These are phyloP conservation scores for Caenorhabditis parvicauda DNA, from an alignment of 2,888 invertebrate genomes.

Conservation along the genomic window DNA sequence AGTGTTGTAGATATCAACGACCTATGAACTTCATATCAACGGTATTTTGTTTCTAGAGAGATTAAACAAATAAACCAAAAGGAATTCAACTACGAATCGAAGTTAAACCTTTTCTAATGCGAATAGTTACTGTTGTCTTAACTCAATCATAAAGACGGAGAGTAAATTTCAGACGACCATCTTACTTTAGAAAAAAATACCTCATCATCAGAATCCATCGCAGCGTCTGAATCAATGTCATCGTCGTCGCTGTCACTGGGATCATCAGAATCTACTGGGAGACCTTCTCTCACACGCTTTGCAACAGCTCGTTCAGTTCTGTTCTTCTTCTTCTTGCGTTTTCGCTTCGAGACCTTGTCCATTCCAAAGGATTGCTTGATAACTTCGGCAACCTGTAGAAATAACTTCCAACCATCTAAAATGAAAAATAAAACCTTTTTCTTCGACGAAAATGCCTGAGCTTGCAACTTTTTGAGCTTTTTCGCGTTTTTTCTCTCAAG, in stretches of 20 bases:
- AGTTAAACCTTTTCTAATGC: too few relatives aligned
- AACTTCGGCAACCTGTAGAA: neutral
- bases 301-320: neutral
- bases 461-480: slow-evolving; percentile 41
- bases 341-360: too few relatives aligned
- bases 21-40: too few relatives aligned
- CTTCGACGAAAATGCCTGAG: slow-evolving; percentile 26
- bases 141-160: too few relatives aligned
- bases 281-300: neutral
- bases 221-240: neutral
- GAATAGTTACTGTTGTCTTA: too few relatives aligned
- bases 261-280: neutral
- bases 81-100: too few relatives aligned
- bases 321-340: neutral
- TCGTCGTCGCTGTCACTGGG: neutral
- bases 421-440: slow-evolving; percentile 10
- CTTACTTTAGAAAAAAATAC: too few relatives aligned
- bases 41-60: too few relatives aligned
- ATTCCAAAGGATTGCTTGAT: neutral
- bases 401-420: neutral
- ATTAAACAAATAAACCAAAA: too few relatives aligned
- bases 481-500: slow-evolving; percentile 34
- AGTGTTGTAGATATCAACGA: too few relatives aligned
- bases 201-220: too few relatives aligned
- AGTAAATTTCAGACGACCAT: too few relatives aligned